Conservation (phyloP, 1,140 invertebrate species). For the Meteorus sp. region DNA sequence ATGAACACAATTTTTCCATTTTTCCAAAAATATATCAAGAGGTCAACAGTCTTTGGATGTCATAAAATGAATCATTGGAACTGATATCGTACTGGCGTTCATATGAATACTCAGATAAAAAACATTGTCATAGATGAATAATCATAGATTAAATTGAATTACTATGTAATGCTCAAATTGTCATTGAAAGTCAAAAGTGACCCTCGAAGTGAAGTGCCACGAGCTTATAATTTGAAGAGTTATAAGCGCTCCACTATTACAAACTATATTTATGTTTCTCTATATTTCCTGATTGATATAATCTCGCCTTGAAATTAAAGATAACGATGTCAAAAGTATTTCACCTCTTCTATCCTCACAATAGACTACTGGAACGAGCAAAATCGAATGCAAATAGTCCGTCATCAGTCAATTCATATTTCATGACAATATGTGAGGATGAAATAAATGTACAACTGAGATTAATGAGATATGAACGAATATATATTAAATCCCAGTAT, state of each 20-base stretch:
- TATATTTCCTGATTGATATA: neutral
- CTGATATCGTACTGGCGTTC: neutral
- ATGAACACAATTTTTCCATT: no score
- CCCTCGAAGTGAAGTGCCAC: conserved; percentile 43
- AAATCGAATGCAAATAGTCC: no score
- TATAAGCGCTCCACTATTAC: neutral
- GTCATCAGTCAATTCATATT: no score
- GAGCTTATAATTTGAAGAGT: conserved; percentile 33
- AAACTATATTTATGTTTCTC: neutral
- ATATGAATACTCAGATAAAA: neutral
- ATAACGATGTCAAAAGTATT: no score
- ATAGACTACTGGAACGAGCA: no score
- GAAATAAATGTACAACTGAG: no score
- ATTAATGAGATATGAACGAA: neutral
- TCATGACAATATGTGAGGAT: no score
- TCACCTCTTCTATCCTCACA: no score
- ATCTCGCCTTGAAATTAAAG: no score
- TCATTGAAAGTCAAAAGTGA: conserved; percentile 31
- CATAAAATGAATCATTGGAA: no score
- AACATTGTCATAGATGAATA: neutral
- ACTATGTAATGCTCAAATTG: neutral
- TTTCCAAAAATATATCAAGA: no score
- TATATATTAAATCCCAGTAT: conserved; percentile 2
- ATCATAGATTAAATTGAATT: neutral
- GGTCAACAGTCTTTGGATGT: no score